Base-by-base conservation (phyloP, 1,140 invertebrate genomes). In the Adoxophyes honmai region DNA sequence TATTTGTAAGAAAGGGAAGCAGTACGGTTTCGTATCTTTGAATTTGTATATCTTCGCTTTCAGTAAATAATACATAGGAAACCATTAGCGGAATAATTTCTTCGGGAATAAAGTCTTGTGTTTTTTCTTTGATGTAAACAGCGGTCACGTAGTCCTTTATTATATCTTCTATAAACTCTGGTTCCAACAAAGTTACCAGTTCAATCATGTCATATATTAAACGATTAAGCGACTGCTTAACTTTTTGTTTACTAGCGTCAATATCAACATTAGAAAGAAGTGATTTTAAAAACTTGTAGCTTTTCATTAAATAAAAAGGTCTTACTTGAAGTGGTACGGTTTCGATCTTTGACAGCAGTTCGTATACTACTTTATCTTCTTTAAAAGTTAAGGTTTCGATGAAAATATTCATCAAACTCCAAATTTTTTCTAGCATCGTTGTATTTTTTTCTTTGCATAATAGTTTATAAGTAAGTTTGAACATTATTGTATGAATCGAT, bases 401-500 rank as follows among this genome's bases (percentile, higher is more conserved):
- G 57, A 78, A 77, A n/a, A 68, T 57, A 37, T 70, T 59, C 7
- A 80, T 42, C 6, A 81, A 55, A 42, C 66, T 37, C 72, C 78
- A 79, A 34, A 72, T 37, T 14, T 56, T 28, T 52, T 62, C 38
- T 34, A 72, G 57, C 57, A 61, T 74, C n/a, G 10, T 36, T 5
- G 52, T 10, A 53, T 78, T 58, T 28, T 73, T 75, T 70, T 79
- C 68, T 56, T 73, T 75, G 16, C 69, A 73, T 36, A 85, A 38
- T 0, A 82, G 51, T 21, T 74, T 58, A 52, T 60, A 73, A 5
- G 72, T 71, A 18, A 69, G 59, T 66, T 73, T 69, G 60, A 85
- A 85, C 35, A 78, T 68, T 38, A 77, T 66, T n/a, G 55, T 56
- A 55, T 78, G 64, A 18, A 85, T 81, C 11, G 68, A 72, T 13